Percentiles rank a stretch among this genome's conserved stretches.
phyloP scores from a whole-genome alignment of 2,113 vertebrate genomes.

The Nestor notabilis region DNA sequence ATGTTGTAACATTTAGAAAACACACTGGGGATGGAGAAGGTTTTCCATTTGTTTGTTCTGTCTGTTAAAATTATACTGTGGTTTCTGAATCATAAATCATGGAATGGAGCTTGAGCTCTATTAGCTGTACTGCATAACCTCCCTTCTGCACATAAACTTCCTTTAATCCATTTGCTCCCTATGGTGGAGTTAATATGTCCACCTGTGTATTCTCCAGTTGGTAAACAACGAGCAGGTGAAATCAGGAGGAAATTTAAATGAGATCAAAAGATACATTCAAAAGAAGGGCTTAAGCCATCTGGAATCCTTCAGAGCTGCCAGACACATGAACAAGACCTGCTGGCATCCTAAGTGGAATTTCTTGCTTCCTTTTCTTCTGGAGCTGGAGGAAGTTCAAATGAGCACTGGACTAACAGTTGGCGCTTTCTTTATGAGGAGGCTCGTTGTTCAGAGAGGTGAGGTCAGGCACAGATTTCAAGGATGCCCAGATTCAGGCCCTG shows the following conservation, averaged over 20 bases:
- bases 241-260: constrained; percentile 74
- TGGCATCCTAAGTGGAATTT: constrained; percentile 73
- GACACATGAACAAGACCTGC: constrained; percentile 49
- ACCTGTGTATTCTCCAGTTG: constrained; percentile 63
- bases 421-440: constrained; percentile 41
- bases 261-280: constrained; percentile 79
- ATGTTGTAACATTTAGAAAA: constrained; percentile 33
- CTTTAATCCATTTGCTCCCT: constrained; percentile 34
- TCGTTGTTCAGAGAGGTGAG: constrained; percentile 39
- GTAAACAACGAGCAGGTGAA: constrained; percentile 80
- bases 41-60: constrained; percentile 37
- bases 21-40: neutral
- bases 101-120: constrained; percentile 48
- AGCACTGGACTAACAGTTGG: constrained; percentile 40
- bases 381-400: constrained; percentile 67
- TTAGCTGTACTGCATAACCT: constrained; percentile 28
- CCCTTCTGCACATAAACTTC: constrained; percentile 45
- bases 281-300: constrained; percentile 75
- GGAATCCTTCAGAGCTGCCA: constrained; percentile 72
- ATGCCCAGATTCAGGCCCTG: neutral
- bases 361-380: constrained; percentile 67
- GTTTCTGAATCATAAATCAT: constrained; percentile 64
- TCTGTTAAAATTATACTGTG: constrained; percentile 46
- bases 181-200: constrained; percentile 53
- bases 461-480: neutral